Evolutionary conservation across 2,888 invertebrate genomes (phyloP).

Genomic region (Timema podura): DNA sequence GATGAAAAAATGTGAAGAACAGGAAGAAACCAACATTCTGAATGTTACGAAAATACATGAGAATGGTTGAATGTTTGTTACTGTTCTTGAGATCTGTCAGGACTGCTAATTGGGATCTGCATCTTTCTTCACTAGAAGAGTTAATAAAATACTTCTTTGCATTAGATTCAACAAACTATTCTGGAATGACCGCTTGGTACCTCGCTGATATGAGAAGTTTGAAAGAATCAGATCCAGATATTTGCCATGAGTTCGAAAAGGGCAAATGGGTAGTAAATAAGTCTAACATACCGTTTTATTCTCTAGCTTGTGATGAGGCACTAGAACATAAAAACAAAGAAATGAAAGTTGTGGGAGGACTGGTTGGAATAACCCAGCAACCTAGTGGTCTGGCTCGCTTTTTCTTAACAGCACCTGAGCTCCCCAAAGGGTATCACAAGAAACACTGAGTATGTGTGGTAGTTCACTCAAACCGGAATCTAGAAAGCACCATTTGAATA

Average conservation of each 20-base stretch:
- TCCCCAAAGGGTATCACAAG: neutral
- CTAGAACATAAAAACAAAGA: constrained; percentile 18
- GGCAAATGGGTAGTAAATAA: constrained; percentile 17
- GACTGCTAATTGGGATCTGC: constrained; percentile 16
- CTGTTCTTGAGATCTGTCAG: constrained; percentile 16
- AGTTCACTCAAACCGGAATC: neutral
- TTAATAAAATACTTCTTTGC: constrained; percentile 19
- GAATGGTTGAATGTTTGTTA: constrained; percentile 13
- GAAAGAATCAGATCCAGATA: constrained; percentile 18
- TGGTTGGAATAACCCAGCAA: constrained; percentile 22
- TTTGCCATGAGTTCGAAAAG: too few relatives aligned
- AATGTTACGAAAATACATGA: constrained; percentile 17
- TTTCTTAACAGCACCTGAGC: constrained; percentile 20
- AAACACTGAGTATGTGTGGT: constrained; percentile 3
- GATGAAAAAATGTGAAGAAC: neutral
- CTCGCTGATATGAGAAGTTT: constrained; percentile 17
- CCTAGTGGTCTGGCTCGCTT: constrained; percentile 13
- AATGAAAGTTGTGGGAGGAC: constrained; percentile 16
- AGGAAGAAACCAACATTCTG: constrained; percentile 13
- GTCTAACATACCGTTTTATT: constrained; percentile 16
- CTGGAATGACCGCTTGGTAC: constrained; percentile 21
- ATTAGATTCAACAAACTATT: constrained; percentile 18
- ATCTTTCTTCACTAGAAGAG: constrained; percentile 14
- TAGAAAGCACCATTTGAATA: neutral
- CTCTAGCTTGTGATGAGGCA: constrained; percentile 18